phyloP scores from a whole-genome alignment of 2,113 vertebrate genomes.

The Corynorhinus townsendii region DNA sequence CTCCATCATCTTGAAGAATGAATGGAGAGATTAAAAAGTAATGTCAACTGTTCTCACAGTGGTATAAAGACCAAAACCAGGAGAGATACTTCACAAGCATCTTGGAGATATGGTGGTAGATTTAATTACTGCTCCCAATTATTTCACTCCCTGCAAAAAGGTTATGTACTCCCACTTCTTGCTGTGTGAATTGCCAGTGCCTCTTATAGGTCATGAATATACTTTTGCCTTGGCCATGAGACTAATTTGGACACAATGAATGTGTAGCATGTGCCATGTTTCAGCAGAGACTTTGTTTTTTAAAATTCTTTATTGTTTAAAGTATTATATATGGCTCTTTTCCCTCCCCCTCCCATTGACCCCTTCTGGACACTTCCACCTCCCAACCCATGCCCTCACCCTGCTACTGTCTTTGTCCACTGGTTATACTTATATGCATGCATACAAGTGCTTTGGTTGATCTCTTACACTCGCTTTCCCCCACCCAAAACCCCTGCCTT shows the following conservation, averaged over 20 bases:
- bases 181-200: neutral
- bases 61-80: neutral
- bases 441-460: too few species aligned
- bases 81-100: neutral
- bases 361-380: too few species aligned
- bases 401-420: too few species aligned
- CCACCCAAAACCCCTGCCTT: too few species aligned
- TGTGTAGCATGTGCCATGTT: neutral
- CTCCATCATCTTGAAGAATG: neutral
- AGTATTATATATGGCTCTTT: too few species aligned
- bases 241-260: neutral
- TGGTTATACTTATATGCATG: too few species aligned
- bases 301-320: too few species aligned
- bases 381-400: too few species aligned
- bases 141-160: neutral
- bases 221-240: neutral
- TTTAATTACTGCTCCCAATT: neutral
- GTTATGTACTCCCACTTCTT: neutral
- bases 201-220: neutral
- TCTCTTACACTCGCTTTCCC: too few species aligned
- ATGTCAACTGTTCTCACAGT: neutral
- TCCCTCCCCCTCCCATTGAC: too few species aligned
- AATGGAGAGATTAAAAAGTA: neutral
- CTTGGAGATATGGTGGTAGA: neutral
- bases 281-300: neutral